Percentiles rank a stretch among this genome's conserved stretches.
phyloP scores from a whole-genome alignment of 53 echinoderm and acorn worm genomes.

The Mesocentrotus franciscanus region DNA sequence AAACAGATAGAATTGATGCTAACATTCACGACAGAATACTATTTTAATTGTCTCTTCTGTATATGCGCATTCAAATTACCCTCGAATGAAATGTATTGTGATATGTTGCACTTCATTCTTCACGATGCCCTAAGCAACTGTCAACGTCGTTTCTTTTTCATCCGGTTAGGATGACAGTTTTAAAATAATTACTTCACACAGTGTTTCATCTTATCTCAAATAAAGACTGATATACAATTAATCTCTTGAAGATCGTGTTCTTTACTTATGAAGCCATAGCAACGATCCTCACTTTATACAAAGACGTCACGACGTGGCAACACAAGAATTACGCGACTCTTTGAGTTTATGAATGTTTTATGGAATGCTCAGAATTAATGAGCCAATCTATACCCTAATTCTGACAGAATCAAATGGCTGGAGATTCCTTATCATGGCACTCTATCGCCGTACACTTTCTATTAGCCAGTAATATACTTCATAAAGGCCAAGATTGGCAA shows the following conservation, averaged over 20 bases:
- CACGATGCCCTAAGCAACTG: background rate
- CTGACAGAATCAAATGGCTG: background rate
- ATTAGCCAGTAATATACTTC: background rate
- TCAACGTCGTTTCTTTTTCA: background rate
- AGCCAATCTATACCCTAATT: slow-evolving; percentile 5
- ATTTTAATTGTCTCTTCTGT: background rate
- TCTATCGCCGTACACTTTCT: background rate
- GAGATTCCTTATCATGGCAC: background rate
- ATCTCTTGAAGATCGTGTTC: background rate
- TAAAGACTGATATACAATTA: background rate
- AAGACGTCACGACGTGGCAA: background rate
- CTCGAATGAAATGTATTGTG: background rate
- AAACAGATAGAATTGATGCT: no score
- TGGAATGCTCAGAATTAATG: background rate
- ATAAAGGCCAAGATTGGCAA: background rate
- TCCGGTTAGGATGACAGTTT: background rate
- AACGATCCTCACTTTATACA: background rate
- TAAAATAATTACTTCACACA: background rate
- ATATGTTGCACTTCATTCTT: background rate
- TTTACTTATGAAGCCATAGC: background rate
- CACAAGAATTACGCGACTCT: background rate
- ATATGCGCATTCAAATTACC: background rate
- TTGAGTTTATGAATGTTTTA: slow-evolving; percentile 6
- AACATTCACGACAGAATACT: no score
- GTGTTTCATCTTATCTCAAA: background rate